Base-by-base conservation (phyloP, 2,888 invertebrate species). In the Mythimna pallens region DNA sequence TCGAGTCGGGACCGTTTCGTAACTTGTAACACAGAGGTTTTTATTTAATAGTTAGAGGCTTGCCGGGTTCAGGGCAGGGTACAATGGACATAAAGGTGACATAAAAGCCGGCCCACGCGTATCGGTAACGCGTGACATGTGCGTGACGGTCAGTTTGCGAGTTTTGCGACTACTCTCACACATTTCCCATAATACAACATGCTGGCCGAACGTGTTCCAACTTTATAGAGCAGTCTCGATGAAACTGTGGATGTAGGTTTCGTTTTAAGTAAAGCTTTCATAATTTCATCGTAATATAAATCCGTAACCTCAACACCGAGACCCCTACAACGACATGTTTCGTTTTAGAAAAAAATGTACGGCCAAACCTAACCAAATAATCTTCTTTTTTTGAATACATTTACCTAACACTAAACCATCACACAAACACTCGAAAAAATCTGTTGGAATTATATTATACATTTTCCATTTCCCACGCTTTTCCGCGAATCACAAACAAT, bases 91-190 rank as follows among this genome's bases (percentile, higher is more conserved):
- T 72, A 76, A 70, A 63, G 66, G 77, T 73, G 73, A 73, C 66
- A 82, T 76, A 82, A 76, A 80, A 69, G 54, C 66, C 71, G 74
- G 58, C 74, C 65, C 66, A 47, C 64, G 67, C 66, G 71, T 80
- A 79, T 81, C 82, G 85, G 82, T 82, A 87, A 78, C 73, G 62
- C 71, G 71, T 70, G 85, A 73, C 79, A 70, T 76, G 82, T 83
- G 77, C 85, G 83, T 86, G 82, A 68, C 73, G 73, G 80, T 73
- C 73, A 83, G 76, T 85, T 78, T 80, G 64, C 65, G 63, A 62
- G 65, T 69, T 85, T 78, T 77, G 64, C 65, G 63, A 62, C 66
- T 69, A 68, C 66, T 72, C 65, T 70, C 66, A 67, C 66, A 80
- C 65, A 66, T 73, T 68, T 61, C 67, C 64, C 58, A 62, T 57